Percentiles rank a stretch among this genome's conserved stretches.
Conservation (phyloP, 1,140 invertebrate species). For the Manduca sexta region DNA sequence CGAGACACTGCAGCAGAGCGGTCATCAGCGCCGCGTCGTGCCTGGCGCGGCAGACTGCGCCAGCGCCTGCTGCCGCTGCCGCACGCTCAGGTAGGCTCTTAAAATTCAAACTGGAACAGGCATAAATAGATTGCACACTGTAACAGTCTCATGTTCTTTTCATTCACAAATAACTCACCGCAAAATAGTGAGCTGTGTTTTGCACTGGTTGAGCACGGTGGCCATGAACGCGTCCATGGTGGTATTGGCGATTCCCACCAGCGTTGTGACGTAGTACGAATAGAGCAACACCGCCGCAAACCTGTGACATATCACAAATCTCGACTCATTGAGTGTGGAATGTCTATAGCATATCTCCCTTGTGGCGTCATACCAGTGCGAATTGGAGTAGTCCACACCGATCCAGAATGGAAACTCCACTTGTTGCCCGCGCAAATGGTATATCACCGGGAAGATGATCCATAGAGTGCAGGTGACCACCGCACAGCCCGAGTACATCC, state of each 20-base stretch:
- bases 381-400: conserved; percentile 11
- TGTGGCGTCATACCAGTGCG: not conserved
- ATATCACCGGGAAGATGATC: conserved; percentile 37
- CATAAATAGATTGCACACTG: not conserved
- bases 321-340: not conserved
- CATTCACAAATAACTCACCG: conserved; percentile 26
- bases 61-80: not conserved
- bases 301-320: conserved; percentile 13
- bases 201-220: conserved; percentile 47
- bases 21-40: conserved; percentile 22
- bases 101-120: conserved; percentile 31
- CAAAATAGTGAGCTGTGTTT: conserved; percentile 47
- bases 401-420: conserved; percentile 50
- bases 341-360: not conserved
- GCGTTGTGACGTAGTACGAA: conserved; percentile 53
- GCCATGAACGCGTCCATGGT: conserved; percentile 61
- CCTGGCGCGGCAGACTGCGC: conserved; percentile 1
- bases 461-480: conserved; percentile 50
- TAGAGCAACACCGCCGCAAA: conserved; percentile 43
- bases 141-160: not conserved
- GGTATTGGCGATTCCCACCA: conserved; percentile 59
- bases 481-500: conserved; percentile 42
- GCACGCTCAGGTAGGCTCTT: conserved; percentile 25
- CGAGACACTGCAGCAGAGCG: conserved; percentile 30
- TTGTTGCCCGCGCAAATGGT: conserved; percentile 14